Evolutionary conservation across 2,113 vertebrate genomes (phyloP).

Genomic region (Euleptes europaea): DNA sequence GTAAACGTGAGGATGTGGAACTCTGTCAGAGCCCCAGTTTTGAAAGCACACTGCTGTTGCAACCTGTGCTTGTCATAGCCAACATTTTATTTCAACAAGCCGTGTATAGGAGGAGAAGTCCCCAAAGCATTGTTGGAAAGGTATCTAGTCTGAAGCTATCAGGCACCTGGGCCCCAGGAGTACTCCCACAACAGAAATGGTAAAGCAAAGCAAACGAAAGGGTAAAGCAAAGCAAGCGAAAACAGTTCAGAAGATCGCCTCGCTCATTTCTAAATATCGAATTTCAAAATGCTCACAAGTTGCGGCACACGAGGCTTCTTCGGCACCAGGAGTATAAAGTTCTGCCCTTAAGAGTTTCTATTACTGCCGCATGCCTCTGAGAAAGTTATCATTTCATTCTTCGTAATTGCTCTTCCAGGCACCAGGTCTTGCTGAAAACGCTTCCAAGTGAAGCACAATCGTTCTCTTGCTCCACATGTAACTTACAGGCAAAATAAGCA

Average conservation of each 20-base stretch:
- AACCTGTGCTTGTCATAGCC: neutral
- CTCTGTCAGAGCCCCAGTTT: neutral
- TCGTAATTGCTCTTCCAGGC: slow-evolving; percentile 41
- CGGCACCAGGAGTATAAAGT: slow-evolving; percentile 34
- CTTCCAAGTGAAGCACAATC: slow-evolving; percentile 5
- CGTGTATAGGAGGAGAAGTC: neutral
- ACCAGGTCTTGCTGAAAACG: neutral
- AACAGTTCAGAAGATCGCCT: neutral
- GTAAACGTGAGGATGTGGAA: neutral
- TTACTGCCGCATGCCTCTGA: slow-evolving; percentile 31
- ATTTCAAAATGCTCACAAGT: neutral
- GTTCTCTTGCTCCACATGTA: slow-evolving; percentile 1
- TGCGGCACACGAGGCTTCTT: neutral
- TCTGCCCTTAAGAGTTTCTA: slow-evolving; percentile 34
- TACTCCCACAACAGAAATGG: neutral
- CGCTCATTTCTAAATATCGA: neutral
- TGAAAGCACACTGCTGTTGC: neutral
- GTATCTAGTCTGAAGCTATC: neutral
- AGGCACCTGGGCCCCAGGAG: neutral
- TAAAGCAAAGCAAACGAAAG: neutral
- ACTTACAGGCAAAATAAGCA: slow-evolving; percentile 4
- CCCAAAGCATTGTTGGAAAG: neutral
- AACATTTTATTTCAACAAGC: neutral
- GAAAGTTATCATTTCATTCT: slow-evolving; percentile 38
- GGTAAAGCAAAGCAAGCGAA: neutral